phyloP scores from a whole-genome alignment of 2,113 vertebrate species.

The Arenaria interpres region DNA sequence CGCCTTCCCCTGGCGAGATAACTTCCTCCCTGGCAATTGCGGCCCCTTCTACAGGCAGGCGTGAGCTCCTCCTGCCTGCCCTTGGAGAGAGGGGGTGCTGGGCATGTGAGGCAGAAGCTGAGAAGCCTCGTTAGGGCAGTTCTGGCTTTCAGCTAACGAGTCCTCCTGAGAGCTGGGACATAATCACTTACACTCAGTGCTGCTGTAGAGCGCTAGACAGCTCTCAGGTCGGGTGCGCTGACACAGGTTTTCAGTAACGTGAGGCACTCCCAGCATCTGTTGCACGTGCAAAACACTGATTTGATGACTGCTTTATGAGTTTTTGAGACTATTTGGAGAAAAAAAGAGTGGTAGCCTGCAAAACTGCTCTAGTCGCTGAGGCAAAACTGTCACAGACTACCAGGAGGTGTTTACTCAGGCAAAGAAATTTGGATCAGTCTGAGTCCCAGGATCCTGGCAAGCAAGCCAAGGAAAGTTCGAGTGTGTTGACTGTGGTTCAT shows the following conservation, averaged over 20 bases:
- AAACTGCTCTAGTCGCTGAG: not conserved
- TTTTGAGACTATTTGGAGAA: not conserved
- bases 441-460: not conserved
- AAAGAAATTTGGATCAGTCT: not conserved
- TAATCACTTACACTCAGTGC: not conserved
- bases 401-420: not conserved
- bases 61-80: not conserved
- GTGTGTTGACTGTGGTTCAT: not conserved
- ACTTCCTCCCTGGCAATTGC: not conserved
- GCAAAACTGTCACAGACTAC: not conserved
- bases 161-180: not conserved
- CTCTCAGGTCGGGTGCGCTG: not conserved
- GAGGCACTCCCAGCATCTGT: not conserved
- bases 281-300: not conserved
- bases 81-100: not conserved
- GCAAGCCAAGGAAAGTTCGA: not conserved
- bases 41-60: not conserved
- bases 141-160: not conserved
- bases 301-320: not conserved
- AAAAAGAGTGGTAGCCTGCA: not conserved
- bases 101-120: not conserved
- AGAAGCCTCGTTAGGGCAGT: not conserved
- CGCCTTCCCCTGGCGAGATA: rapidly evolving
- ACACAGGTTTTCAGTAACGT: not conserved
- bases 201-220: rapidly evolving